Percentiles rank a stretch among this genome's conserved stretches.
Evolutionary conservation across 92 coral and sea anemone genomes (phyloP).

Genomic region (Heteractis magnifica): DNA sequence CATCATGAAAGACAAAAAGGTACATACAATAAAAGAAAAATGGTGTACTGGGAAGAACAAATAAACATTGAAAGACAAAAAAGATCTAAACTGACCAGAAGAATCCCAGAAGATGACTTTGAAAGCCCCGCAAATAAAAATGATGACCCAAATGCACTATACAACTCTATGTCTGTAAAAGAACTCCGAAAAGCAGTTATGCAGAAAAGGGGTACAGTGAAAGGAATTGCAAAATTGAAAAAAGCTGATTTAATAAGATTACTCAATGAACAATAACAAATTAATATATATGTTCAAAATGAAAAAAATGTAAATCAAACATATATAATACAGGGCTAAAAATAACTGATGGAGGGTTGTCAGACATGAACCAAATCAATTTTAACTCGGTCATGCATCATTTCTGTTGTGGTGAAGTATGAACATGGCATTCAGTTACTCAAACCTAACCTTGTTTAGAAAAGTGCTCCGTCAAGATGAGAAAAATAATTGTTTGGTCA

Average conservation of each 20-base stretch:
- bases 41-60: slow-evolving; percentile 50
- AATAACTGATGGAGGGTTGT: too few relatives aligned
- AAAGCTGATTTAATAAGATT: slow-evolving; percentile 32
- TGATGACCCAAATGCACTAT: slow-evolving; percentile 8
- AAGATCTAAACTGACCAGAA: not conserved
- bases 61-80: slow-evolving; percentile 35
- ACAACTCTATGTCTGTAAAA: slow-evolving; percentile 18
- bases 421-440: too few relatives aligned
- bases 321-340: too few relatives aligned
- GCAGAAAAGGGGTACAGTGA: slow-evolving; percentile 30
- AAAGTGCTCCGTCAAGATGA: not conserved
- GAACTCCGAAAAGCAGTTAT: slow-evolving; percentile 30
- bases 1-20: slow-evolving; percentile 52
- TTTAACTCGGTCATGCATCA: too few relatives aligned
- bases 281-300: too few relatives aligned
- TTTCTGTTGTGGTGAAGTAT: too few relatives aligned
- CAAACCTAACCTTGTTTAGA: not conserved
- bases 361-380: too few relatives aligned
- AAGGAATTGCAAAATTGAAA: slow-evolving; percentile 52
- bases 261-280: slow-evolving; percentile 20
- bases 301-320: too few relatives aligned
- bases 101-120: slow-evolving; percentile 10
- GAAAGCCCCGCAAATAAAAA: not conserved
- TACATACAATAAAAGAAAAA: slow-evolving; percentile 46
- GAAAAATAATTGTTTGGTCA: too few relatives aligned